Evolutionary conservation across 2,888 invertebrate species (phyloP).

Genomic region (Eristalis tenax): DNA sequence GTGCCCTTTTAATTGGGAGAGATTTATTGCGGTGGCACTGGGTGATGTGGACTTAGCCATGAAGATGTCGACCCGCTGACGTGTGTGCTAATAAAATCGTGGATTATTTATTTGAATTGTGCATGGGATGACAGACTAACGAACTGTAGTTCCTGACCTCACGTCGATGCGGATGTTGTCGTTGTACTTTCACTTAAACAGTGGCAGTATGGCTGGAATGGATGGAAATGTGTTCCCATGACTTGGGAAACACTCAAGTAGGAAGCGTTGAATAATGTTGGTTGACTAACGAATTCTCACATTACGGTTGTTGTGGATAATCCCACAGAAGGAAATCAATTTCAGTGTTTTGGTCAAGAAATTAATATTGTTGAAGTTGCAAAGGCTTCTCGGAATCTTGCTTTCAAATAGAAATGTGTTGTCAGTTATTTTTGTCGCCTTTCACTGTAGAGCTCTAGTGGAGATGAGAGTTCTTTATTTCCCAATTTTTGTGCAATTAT

Average conservation of each 20-base stretch:
- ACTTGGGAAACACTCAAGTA: neutral
- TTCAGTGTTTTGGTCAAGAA: neutral
- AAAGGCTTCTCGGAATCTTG: too few species aligned
- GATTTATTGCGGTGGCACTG: conserved; percentile 59
- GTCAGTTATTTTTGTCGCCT: too few species aligned
- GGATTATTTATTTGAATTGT: conserved; percentile 44
- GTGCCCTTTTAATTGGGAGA: conserved; percentile 67
- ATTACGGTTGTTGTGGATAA: too few species aligned
- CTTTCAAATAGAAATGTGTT: too few species aligned
- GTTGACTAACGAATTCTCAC: neutral
- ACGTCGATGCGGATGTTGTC: neutral
- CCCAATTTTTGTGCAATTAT: too few species aligned
- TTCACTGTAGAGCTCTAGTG: too few species aligned
- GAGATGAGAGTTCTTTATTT: too few species aligned
- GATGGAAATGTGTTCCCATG: neutral
- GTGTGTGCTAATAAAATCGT: conserved; percentile 50
- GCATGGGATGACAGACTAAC: neutral
- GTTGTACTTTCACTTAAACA: neutral
- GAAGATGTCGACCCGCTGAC: conserved; percentile 60
- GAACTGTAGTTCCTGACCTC: neutral
- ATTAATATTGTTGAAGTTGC: neutral
- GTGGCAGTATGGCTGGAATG: neutral
- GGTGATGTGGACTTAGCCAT: conserved; percentile 45
- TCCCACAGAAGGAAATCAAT: too few species aligned
- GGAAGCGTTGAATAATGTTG: neutral